Evolutionary conservation across 2,113 vertebrate genomes (phyloP).

Genomic region (Megaceryle maxima): DNA sequence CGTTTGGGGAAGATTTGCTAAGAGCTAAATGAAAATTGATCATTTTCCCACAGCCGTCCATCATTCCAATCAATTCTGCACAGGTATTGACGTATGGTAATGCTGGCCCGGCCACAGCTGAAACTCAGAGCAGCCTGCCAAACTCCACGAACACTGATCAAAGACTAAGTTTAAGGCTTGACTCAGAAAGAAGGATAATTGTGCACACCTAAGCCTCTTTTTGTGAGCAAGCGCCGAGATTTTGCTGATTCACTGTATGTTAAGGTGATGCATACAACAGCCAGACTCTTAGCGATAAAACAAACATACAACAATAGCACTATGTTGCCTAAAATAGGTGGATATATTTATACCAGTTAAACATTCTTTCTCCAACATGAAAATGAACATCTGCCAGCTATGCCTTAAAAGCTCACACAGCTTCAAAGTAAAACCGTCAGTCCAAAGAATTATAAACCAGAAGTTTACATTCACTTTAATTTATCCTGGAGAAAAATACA

Average conservation of each 20-base stretch:
- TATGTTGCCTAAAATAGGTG: constrained; percentile 9
- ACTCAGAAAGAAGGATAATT: neutral
- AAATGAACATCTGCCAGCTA: constrained; percentile 5
- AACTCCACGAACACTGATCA: neutral
- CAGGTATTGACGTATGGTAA: neutral
- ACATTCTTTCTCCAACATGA: neutral
- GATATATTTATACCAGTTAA: neutral
- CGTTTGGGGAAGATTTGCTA: neutral
- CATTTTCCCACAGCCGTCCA: neutral
- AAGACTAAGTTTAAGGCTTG: neutral
- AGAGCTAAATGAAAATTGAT: constrained; percentile 40
- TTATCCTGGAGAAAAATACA: neutral
- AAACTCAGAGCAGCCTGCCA: constrained; percentile 12
- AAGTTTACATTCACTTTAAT: neutral
- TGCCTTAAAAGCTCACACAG: neutral
- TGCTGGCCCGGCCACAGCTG: neutral
- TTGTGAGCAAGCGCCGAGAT: constrained; percentile 7
- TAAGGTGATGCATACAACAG: neutral
- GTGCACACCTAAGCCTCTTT: neutral
- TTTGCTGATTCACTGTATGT: neutral
- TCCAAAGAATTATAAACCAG: neutral
- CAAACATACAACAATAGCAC: neutral
- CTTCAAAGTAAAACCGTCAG: neutral
- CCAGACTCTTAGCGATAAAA: neutral
- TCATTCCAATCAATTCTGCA: neutral